Conservation (phyloP, 1,140 invertebrate genomes). For the Amyelois transitella region DNA sequence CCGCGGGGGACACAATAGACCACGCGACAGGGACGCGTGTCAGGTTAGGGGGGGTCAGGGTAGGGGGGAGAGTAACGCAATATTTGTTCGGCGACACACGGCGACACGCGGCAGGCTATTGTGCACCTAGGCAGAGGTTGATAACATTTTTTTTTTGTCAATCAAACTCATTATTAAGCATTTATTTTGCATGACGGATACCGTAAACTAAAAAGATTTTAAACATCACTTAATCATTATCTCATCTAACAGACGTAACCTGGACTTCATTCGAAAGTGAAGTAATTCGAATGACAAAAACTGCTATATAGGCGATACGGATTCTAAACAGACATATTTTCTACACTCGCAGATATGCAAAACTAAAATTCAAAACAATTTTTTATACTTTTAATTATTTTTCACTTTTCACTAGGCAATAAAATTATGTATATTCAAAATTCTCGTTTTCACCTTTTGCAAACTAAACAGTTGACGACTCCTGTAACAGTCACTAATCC, state of each 20-base stretch:
- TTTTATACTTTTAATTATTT: too few relatives aligned
- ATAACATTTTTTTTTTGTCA: constrained; percentile 9
- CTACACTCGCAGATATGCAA: neutral
- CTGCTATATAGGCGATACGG: neutral
- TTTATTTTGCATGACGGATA: neutral
- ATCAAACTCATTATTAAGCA: neutral
- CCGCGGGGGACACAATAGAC: constrained; percentile 19
- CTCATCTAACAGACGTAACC: neutral
- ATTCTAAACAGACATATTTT: neutral
- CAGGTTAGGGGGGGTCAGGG: constrained; percentile 11
- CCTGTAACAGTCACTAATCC: constrained; percentile 52
- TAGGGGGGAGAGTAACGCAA: constrained; percentile 48
- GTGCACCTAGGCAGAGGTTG: constrained; percentile 44
- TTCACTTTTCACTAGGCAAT: too few relatives aligned
- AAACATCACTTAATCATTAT: neutral
- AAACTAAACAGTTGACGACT: constrained; percentile 25
- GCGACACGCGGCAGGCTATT: constrained; percentile 53
- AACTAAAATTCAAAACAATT: too few relatives aligned
- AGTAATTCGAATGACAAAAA: neutral
- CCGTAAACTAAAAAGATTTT: neutral
- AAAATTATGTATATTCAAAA: neutral
- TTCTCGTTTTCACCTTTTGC: neutral
- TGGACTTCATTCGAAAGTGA: neutral
- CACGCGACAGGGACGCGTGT: constrained; percentile 8
- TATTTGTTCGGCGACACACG: constrained; percentile 68